These are phyloP conservation scores for Tachysurus fulvidraco DNA, from an alignment of 2,113 vertebrate genomes.

Conservation along the genomic window DNA sequence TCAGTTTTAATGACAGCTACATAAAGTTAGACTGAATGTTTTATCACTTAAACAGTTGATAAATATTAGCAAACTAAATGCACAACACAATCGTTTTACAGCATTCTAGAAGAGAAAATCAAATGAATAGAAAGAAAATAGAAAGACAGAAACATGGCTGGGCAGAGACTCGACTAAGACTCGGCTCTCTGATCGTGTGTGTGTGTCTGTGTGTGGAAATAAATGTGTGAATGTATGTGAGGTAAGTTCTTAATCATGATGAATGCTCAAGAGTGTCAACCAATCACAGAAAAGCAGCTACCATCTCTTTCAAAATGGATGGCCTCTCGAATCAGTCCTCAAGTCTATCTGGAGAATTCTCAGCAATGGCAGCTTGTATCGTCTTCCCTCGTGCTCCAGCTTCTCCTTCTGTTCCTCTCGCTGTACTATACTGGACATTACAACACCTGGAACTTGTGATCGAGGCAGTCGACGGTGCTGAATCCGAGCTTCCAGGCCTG, in stretches of 20 bases:
- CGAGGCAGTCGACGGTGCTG: conserved; percentile 82
- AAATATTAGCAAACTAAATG: conserved; percentile 57
- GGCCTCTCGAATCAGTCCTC: background rate
- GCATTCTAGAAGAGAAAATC: conserved; percentile 52
- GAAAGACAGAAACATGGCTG: conserved; percentile 1
- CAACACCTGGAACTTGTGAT: conserved; percentile 88
- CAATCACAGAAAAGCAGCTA: conserved; percentile 31
- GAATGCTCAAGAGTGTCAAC: conserved; percentile 36
- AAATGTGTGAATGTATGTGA: background rate
- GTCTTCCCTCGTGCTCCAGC: background rate
- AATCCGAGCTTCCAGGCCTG: conserved; percentile 84
- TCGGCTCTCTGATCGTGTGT: conserved; percentile 3
- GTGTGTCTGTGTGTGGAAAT: background rate
- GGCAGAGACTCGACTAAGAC: conserved; percentile 14
- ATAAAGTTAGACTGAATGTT: conserved; percentile 60
- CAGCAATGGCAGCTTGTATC: background rate
- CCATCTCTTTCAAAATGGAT: background rate
- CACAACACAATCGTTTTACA: conserved; percentile 58
- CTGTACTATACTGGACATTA: conserved; percentile 52
- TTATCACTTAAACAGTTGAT: conserved; percentile 43
- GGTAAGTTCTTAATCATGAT: conserved; percentile 42
- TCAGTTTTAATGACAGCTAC: conserved; percentile 54
- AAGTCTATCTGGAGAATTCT: background rate
- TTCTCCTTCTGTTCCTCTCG: background rate
- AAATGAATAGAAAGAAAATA: conserved; percentile 49